Evolutionary conservation across 1,140 invertebrate species (phyloP).

Genomic region (Drosophila gunungcola): DNA sequence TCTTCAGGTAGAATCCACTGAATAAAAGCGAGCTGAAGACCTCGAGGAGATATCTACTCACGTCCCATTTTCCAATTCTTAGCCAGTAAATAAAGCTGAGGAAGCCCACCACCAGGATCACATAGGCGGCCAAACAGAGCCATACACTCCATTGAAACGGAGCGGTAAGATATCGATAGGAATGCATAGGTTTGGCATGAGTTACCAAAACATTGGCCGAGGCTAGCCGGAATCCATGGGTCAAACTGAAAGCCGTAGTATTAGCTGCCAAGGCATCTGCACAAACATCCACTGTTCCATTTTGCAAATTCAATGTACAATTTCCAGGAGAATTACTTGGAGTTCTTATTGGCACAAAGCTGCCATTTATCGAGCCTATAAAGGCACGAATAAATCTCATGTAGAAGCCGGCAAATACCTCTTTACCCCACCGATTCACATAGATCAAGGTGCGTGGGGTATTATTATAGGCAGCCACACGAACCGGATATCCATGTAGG

Average conservation of each 20-base stretch:
- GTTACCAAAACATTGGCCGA: slow-evolving; percentile 60
- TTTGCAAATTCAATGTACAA: slow-evolving; percentile 32
- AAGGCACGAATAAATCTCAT: slow-evolving; percentile 53
- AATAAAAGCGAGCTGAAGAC: slow-evolving; percentile 58
- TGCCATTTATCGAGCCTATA: slow-evolving; percentile 35
- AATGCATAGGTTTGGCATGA: slow-evolving; percentile 43
- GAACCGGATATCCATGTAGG: slow-evolving; percentile 37
- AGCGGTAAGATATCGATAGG: slow-evolving; percentile 55
- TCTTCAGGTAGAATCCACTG: slow-evolving; percentile 29
- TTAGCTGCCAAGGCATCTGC: slow-evolving; percentile 51
- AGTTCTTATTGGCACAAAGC: slow-evolving; percentile 43
- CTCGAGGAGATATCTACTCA: slow-evolving; percentile 61
- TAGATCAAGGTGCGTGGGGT: slow-evolving; percentile 48
- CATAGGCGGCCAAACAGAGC: slow-evolving; percentile 47
- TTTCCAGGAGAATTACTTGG: slow-evolving; percentile 41
- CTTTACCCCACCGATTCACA: slow-evolving; percentile 8
- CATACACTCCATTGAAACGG: slow-evolving; percentile 53
- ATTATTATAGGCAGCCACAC: slow-evolving; percentile 56
- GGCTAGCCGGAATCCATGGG: slow-evolving; percentile 43
- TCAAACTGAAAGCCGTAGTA: slow-evolving; percentile 19
- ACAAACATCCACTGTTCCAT: slow-evolving; percentile 50
- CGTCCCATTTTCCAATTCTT: slow-evolving; percentile 40
- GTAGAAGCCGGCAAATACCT: slow-evolving; percentile 46
- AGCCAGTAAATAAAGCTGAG: slow-evolving; percentile 58
- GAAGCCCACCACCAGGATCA: slow-evolving; percentile 45